Conservation (phyloP, 1,140 invertebrate genomes). For the Cydia pomonella region DNA sequence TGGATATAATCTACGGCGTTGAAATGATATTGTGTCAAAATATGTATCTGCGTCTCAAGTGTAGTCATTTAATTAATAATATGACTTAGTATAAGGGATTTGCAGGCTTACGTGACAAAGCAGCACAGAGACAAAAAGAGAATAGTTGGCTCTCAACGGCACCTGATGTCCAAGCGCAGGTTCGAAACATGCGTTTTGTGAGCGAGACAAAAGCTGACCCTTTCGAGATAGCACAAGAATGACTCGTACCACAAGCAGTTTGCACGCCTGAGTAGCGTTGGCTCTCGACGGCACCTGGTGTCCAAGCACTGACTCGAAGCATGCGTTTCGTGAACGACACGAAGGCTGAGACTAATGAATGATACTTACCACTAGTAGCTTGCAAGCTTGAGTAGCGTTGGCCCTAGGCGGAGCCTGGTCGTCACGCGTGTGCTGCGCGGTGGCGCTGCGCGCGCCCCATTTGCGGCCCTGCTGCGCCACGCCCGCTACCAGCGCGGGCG, state of each 20-base stretch:
- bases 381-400: slow-evolving; percentile 67
- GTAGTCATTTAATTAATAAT: too few relatives aligned
- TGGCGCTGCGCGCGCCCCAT: slow-evolving; percentile 62
- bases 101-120: too few relatives aligned
- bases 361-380: slow-evolving; percentile 63
- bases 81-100: too few relatives aligned
- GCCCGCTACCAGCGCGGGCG: slow-evolving; percentile 44
- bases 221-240: too few relatives aligned
- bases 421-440: slow-evolving; percentile 61
- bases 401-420: slow-evolving; percentile 53
- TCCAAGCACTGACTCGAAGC: slow-evolving; percentile 28
- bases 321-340: too few relatives aligned
- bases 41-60: too few relatives aligned
- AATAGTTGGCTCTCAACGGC: slow-evolving; percentile 55
- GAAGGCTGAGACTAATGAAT: too few relatives aligned
- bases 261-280: slow-evolving; percentile 67
- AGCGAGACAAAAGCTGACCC: too few relatives aligned
- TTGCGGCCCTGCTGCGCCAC: slow-evolving; percentile 53
- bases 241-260: slow-evolving; percentile 60
- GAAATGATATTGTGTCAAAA: too few relatives aligned
- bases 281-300: slow-evolving; percentile 50
- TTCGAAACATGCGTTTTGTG: too few relatives aligned
- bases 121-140: too few relatives aligned
- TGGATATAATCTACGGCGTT: too few relatives aligned
- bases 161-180: slow-evolving; percentile 43